A percentile compares a stretch with the other conserved stretches of the same genome.
These are phyloP conservation scores for Mola mola DNA, from an alignment of 2,113 vertebrate species.

Conservation along the genomic window DNA sequence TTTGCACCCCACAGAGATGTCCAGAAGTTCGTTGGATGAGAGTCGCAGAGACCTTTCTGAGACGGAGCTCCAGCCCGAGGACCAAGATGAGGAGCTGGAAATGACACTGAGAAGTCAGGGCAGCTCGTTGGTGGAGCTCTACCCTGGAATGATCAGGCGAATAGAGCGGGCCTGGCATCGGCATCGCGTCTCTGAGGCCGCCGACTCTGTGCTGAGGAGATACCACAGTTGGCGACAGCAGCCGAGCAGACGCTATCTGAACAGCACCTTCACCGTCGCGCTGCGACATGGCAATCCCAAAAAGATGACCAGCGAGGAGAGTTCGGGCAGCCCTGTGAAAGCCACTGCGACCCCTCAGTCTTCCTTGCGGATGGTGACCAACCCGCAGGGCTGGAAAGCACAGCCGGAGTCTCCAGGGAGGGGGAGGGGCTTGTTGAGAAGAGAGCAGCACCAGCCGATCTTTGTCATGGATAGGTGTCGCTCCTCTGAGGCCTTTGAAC, in stretches of 20 bases:
- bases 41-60: slow-evolving; percentile 22
- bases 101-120: slow-evolving; percentile 64
- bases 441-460: neutral
- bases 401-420: slow-evolving; percentile 29
- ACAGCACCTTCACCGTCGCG: slow-evolving; percentile 11
- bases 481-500: neutral
- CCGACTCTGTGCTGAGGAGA: slow-evolving; percentile 62
- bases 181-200: slow-evolving; percentile 51
- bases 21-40: slow-evolving; percentile 19
- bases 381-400: neutral
- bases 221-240: slow-evolving; percentile 67
- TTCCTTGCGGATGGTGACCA: neutral
- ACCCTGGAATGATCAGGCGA: slow-evolving; percentile 76
- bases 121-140: slow-evolving; percentile 69
- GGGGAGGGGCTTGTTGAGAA: neutral
- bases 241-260: slow-evolving; percentile 18
- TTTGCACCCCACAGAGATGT: slow-evolving; percentile 32
- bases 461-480: slow-evolving; percentile 55
- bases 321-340: neutral
- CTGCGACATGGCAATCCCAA: neutral
- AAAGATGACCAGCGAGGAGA: neutral
- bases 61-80: slow-evolving; percentile 50
- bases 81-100: slow-evolving; percentile 73
- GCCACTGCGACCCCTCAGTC: neutral
- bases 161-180: slow-evolving; percentile 59